Evolutionary conservation across 1,140 invertebrate species (phyloP), one percentile per base, ranked within the genome.

Genomic region (Tribolium madens): DNA sequence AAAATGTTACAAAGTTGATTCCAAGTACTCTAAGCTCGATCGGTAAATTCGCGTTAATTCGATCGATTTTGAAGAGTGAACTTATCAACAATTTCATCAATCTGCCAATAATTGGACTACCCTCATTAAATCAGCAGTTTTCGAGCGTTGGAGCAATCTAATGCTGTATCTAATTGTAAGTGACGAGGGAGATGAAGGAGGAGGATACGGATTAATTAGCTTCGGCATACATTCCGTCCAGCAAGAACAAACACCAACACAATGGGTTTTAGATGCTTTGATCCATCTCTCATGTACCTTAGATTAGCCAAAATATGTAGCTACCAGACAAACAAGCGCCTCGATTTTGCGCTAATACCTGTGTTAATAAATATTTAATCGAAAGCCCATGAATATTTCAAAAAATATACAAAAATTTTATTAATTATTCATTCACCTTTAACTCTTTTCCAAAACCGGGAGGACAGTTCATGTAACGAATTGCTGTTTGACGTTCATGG

Each of bases 71-170:
- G 57, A 64, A 33, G 47, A 78, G 52, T 76, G 36, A 71, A 78
- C 53, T 78, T 72, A 78, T 72, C 74, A 78, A 78, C 74, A 78
- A 78, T 78, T 78, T 76, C 48, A 76, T 78, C 77, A 78, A 78
- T 78, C 60, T 72, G 64, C 60, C 77, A 78, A 78, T 78, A 78
- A 78, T 78, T 78, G 74, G 77, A 60, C 42, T 76, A 76, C 73
- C 74, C 77, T 78, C 77, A 78, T 78, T 78, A 78, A 78, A 76
- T 78, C 77, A 78, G 74, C 70, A 78, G 73, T 78, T 78, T 57
- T 60, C 26, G 74, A 76, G 73, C 74, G 52, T 73, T 64, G 53
- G 68, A 73, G 68, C 77, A 72, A 76, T 78, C 77, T 78, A 76
- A 78, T 78, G 74, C 64, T 78, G 74, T 76, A 72, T 76, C 74